A percentile compares a stretch with the other conserved stretches of the same genome.
Conservation (phyloP, 2,888 invertebrate species). For the Cantharis rustica region DNA sequence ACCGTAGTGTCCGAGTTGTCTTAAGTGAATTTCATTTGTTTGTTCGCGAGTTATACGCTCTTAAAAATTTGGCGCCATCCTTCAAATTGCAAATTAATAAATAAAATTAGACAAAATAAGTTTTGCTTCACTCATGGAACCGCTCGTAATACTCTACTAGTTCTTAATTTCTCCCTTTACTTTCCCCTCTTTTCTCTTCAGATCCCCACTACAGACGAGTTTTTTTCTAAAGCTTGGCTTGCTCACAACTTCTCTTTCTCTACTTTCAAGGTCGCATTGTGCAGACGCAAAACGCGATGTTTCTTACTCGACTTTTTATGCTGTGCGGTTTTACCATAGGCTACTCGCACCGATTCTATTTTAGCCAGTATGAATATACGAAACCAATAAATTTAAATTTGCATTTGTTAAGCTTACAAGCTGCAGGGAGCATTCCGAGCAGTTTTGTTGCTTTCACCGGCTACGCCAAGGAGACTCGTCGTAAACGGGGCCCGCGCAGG, state of each 20-base stretch:
- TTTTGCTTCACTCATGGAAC: conserved; percentile 49
- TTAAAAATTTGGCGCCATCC: conserved; percentile 38
- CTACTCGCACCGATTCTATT: conserved; percentile 44
- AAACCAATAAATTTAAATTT: conserved; percentile 39
- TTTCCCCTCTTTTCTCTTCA: conserved; percentile 57
- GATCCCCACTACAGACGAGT: conserved; percentile 42
- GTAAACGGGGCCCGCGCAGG: conserved; percentile 53
- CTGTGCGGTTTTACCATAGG: conserved; percentile 29
- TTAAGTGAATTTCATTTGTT: conserved; percentile 2
- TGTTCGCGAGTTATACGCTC: not conserved
- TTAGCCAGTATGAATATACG: conserved; percentile 36
- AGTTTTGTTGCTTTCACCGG: conserved; percentile 54
- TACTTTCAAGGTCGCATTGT: conserved; percentile 55
- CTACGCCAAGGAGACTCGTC: conserved; percentile 55
- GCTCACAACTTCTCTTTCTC: conserved; percentile 54
- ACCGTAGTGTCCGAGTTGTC: conserved; percentile 20
- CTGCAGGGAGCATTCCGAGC: conserved; percentile 46
- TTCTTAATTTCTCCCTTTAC: conserved; percentile 58
- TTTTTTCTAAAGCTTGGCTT: conserved; percentile 54
- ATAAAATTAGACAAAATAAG: conserved; percentile 40
- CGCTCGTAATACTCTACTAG: conserved; percentile 53
- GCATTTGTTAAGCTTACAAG: conserved; percentile 41
- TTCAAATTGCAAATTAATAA: conserved; percentile 42
- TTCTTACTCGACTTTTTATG: conserved; percentile 30
- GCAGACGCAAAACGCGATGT: conserved; percentile 35